Conservation (phyloP, 2,797 vertebrate genomes). For the Microctenopoma lineatum region DNA sequence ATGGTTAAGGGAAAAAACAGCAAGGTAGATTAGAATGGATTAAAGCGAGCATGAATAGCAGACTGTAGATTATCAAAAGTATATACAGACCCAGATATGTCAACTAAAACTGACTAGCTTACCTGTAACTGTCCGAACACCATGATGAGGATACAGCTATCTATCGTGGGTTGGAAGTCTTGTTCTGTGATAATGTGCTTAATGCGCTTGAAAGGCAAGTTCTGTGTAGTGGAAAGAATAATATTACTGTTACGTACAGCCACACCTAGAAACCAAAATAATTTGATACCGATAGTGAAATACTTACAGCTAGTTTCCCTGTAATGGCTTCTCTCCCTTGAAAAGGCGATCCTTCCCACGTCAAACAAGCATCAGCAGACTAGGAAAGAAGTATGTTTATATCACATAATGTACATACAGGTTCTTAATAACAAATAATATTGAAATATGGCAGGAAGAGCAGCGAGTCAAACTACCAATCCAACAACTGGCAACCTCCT, state of each 20-base stretch:
- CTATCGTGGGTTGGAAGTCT: constrained; percentile 82
- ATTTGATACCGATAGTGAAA: background rate
- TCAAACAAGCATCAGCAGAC: constrained; percentile 83
- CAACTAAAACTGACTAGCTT: constrained; percentile 21
- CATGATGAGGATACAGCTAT: constrained; percentile 83
- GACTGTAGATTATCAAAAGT: background rate
- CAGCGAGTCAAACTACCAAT: too few species aligned
- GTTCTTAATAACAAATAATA: too few species aligned
- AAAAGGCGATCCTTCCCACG: constrained; percentile 84
- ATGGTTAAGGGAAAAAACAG: background rate
- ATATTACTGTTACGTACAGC: background rate
- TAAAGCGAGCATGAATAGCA: background rate
- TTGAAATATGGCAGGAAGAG: too few species aligned
- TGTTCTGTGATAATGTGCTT: constrained; percentile 83
- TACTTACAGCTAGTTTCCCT: constrained; percentile 79
- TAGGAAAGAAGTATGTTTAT: constrained; percentile 39
- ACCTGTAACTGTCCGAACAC: constrained; percentile 85
- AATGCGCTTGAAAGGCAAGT: constrained; percentile 83
- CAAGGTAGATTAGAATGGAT: background rate
- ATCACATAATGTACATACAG: background rate
- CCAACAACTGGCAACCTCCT: too few species aligned
- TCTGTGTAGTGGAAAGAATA: constrained; percentile 62
- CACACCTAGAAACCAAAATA: background rate
- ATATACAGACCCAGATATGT: background rate
- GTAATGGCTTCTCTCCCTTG: constrained; percentile 81